These are phyloP conservation scores for Hylaeus anthracinus DNA, from an alignment of 1,140 invertebrate species.

Conservation along the genomic window DNA sequence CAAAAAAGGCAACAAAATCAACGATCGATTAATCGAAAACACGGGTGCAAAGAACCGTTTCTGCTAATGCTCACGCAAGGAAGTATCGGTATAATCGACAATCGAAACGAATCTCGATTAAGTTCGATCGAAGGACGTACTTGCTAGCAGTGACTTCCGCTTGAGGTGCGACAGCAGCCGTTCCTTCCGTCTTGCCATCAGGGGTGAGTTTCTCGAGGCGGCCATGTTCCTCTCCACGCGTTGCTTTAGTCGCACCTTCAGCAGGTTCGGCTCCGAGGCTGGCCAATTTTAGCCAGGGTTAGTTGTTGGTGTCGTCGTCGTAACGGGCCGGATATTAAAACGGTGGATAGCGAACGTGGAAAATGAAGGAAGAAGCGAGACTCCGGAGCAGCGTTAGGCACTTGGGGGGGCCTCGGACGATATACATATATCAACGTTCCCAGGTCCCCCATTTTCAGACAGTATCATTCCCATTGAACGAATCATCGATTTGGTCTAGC, in stretches of 20 bases:
- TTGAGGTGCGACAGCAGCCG: conserved; percentile 88
- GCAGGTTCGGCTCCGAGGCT: conserved; percentile 98
- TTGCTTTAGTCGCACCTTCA: conserved; percentile 98
- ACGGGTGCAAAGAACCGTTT: conserved; percentile 68
- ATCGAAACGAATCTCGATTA: conserved; percentile 11
- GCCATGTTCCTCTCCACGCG: conserved; percentile 91
- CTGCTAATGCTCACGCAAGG: conserved; percentile 54
- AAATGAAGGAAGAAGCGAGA: background rate
- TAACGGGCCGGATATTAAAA: conserved; percentile 25
- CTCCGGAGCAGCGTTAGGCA: background rate
- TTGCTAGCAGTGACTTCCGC: conserved; percentile 88
- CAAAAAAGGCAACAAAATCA: conserved; percentile 69
- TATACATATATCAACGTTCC: too few relatives aligned
- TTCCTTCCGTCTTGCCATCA: conserved; percentile 92
- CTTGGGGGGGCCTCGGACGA: background rate
- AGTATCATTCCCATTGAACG: too few relatives aligned
- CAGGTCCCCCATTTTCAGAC: too few relatives aligned
- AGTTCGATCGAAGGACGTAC: conserved; percentile 82
- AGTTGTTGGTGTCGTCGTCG: conserved; percentile 71
- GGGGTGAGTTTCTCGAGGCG: conserved; percentile 86
- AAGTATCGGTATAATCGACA: conserved; percentile 22
- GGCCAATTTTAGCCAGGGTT: conserved; percentile 80
- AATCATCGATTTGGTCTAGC: too few relatives aligned
- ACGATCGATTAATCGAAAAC: conserved; percentile 74
- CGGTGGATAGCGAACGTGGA: background rate